Conservation (phyloP, 2,113 vertebrate genomes). For the Protobothrops flavoviridis region DNA sequence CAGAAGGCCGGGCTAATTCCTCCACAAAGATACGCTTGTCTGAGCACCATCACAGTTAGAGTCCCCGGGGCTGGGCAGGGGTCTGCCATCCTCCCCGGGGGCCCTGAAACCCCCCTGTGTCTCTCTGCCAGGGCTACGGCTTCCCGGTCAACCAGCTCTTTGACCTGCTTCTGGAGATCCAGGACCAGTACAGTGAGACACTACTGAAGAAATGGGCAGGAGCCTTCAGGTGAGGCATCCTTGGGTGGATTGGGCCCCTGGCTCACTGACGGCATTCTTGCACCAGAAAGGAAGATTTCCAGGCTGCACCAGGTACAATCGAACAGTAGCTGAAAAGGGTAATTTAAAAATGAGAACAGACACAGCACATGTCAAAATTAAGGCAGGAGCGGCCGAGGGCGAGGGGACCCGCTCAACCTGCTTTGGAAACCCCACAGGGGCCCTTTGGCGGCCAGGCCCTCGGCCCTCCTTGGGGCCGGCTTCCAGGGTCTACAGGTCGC, state of each 20-base stretch:
- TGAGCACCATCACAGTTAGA: no score
- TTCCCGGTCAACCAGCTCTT: slow-evolving; percentile 95
- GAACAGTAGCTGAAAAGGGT: neutral
- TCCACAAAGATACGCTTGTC: neutral
- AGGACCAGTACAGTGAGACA: slow-evolving; percentile 95
- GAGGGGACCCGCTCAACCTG: neutral
- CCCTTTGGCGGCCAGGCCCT: no score
- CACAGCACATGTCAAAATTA: no score
- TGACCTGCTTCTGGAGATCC: slow-evolving; percentile 94
- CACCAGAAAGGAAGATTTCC: neutral
- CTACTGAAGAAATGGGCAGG: slow-evolving; percentile 92
- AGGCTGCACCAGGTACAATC: neutral
- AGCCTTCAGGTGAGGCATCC: slow-evolving; percentile 83
- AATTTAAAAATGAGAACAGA: neutral
- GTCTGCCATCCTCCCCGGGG: no score
- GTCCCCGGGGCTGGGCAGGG: no score
- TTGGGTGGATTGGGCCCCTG: neutral
- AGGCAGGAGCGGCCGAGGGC: no score
- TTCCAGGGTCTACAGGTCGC: no score
- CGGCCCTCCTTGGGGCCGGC: no score
- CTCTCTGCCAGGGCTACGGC: slow-evolving; percentile 81
- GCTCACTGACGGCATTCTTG: neutral
- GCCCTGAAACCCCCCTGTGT: neutral
- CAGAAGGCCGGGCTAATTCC: no score
- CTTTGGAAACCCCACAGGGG: neutral